Evolutionary conservation across 2,888 invertebrate genomes (phyloP).

Genomic region (Tipula confusa): DNA sequence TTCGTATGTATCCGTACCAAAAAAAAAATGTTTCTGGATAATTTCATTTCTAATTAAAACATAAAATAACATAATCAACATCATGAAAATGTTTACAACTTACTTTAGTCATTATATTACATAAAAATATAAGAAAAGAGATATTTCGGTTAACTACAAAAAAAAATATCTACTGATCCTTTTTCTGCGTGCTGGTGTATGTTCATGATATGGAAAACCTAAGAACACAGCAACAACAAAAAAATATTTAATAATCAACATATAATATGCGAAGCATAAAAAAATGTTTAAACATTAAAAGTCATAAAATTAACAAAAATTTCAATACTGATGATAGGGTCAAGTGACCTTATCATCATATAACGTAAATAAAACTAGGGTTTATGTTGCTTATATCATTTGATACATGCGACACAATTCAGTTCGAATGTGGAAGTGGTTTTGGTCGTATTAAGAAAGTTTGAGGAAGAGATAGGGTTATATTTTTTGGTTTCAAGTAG

Average conservation of each 20-base stretch:
- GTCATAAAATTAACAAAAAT: conserved; percentile 7
- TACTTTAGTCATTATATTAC: background rate
- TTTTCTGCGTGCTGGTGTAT: background rate
- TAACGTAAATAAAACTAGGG: background rate
- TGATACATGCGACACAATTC: background rate
- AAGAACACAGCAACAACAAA: background rate
- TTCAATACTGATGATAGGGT: background rate
- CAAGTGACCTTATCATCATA: conserved; percentile 25
- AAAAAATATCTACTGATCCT: background rate
- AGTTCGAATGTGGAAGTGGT: background rate
- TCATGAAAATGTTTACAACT: conserved; percentile 12
- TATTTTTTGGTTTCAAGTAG: too few species aligned
- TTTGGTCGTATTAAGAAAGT: too few species aligned
- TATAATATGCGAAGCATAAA: conserved; percentile 16
- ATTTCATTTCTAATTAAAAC: conserved; percentile 25
- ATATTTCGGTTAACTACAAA: background rate
- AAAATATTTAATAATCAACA: background rate
- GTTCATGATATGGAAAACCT: background rate
- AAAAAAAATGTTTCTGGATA: background rate
- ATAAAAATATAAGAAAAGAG: background rate
- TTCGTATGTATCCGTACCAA: background rate
- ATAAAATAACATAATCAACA: conserved; percentile 20
- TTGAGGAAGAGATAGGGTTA: too few species aligned
- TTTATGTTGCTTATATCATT: background rate
- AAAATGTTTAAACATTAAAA: conserved; percentile 5